Base-by-base conservation (phyloP, 2,797 vertebrate species). In the Antrozous pallidus region DNA sequence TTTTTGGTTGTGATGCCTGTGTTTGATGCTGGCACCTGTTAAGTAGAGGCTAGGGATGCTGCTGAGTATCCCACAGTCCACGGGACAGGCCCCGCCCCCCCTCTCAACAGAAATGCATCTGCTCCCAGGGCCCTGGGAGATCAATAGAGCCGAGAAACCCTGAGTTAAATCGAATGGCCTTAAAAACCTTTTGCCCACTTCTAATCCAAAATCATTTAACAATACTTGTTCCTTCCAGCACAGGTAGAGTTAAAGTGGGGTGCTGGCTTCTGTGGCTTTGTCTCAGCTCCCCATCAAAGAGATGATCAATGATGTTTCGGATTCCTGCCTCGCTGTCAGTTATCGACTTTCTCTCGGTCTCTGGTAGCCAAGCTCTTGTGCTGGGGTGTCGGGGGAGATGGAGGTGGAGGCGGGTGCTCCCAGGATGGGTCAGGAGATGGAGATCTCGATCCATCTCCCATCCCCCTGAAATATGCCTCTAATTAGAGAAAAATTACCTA, bases 301-400 rank as follows among this genome's bases (percentile, higher is more conserved):
- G 96, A 84, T 96, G 98, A 99, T 99, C 98, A 98, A 98, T 98
- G 98, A 98, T 98, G 98, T 94, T 97, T 98, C 90, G 96, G 97
- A 98, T 98, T 98, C 98, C 98, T 98, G 98, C 97, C 98, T 97
- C 98, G 96, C 98, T 98, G 98, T 98, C 98, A 98, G 98, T 97
- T 98, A 98, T 98, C 97, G 98, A 97, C 98, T 98, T 99, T 98
- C 98, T 95, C 96, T 98, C 96, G 63, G 89, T 88, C 97, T 97
- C 75, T 96, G 96, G 90, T 97, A 98, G 95, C 98, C 97, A 97
- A 97, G 97, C 96, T 98, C 95, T 92, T 96, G 94, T 96, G 96
- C 96, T 75, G 74, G 12, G 28, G 26, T 0, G n/a, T 5, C 3
- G 1, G 24, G 54, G 4, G 1, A 9, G 54, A 3, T 45, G n/a